Conservation (phyloP, 2,797 vertebrate genomes). For the Phataginus tetradactyla region DNA sequence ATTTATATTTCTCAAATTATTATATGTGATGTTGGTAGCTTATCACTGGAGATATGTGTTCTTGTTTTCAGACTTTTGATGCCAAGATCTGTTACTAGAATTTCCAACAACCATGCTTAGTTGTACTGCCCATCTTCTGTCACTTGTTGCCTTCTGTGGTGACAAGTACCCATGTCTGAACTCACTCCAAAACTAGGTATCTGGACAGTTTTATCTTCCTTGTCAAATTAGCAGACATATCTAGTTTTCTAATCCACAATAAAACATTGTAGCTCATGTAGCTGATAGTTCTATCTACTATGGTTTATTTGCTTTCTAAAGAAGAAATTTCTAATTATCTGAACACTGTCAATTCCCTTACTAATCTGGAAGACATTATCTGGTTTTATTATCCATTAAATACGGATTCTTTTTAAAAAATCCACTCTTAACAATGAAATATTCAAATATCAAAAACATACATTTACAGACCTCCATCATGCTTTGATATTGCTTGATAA, state of each 20-base stretch:
- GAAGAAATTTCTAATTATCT: not conserved
- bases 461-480: not conserved
- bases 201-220: not conserved
- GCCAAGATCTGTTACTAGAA: not conserved
- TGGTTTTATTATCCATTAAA: not conserved
- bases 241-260: not conserved
- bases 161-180: not conserved
- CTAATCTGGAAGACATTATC: not conserved
- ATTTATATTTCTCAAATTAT: not conserved
- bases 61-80: not conserved
- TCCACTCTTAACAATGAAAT: not conserved
- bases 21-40: not conserved
- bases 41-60: not conserved
- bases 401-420: not conserved
- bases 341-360: not conserved
- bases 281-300: not conserved
- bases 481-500: not conserved
- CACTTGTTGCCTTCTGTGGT: not conserved
- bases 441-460: constrained; percentile 20
- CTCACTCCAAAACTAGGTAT: not conserved
- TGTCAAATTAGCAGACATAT: not conserved
- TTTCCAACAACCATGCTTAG: not conserved
- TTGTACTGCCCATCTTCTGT: not conserved
- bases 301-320: not conserved
- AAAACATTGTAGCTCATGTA: not conserved